phyloP scores from a whole-genome alignment of 2,797 vertebrate genomes.

The Antrozous pallidus region DNA sequence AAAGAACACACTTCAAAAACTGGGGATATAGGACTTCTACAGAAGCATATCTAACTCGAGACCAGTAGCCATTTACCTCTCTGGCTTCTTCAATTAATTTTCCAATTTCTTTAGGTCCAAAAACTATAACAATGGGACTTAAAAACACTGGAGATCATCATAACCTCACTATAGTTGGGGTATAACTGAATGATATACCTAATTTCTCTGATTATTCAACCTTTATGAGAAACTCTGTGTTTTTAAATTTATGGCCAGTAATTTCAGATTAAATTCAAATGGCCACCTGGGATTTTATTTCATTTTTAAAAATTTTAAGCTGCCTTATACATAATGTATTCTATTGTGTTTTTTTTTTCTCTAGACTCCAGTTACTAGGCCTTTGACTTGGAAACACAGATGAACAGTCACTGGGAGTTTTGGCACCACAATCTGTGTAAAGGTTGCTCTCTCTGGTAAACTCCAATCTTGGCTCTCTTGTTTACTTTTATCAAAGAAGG shows the following conservation, averaged over 20 bases:
- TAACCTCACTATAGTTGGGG: neutral
- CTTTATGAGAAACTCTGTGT: neutral
- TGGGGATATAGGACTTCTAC: no score
- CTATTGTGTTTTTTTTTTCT: constrained; percentile 15
- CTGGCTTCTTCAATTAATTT: neutral
- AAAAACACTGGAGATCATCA: neutral
- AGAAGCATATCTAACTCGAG: no score
- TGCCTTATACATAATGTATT: neutral
- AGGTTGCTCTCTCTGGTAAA: neutral
- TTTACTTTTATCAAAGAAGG: neutral
- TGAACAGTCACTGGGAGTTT: neutral
- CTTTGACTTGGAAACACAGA: neutral
- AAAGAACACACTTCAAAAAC: neutral
- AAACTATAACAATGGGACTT: neutral
- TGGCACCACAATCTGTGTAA: neutral
- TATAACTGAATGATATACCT: neutral
- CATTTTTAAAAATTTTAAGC: constrained; percentile 1
- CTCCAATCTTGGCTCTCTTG: neutral
- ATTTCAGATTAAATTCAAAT: constrained; percentile 24
- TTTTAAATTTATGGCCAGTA: neutral
- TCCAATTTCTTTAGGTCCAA: neutral
- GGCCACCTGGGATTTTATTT: neutral
- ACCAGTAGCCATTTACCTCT: neutral
- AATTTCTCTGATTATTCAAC: neutral
- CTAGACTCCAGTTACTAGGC: neutral